Evolutionary conservation across 2,888 invertebrate species (phyloP).

Genomic region (Rhimphoctona megacephalus): DNA sequence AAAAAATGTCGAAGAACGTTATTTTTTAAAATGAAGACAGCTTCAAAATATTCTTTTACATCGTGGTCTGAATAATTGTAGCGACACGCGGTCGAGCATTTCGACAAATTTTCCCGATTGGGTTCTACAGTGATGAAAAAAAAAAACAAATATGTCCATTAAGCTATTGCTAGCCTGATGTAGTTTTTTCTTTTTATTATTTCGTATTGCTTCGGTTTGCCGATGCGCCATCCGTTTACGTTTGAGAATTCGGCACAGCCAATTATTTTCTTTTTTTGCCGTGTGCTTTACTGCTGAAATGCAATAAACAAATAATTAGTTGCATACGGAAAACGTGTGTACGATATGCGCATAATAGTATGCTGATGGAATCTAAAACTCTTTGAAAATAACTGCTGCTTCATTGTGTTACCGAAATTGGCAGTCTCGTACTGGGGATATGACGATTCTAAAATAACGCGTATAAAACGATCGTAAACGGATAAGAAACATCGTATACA

Average conservation of each 20-base stretch:
- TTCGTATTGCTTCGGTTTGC: constrained; percentile 9
- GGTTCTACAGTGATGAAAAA: neutral
- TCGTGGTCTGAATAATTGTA: neutral
- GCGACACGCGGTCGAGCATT: neutral
- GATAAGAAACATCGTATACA: constrained; percentile 38
- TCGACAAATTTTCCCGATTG: neutral
- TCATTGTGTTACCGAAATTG: neutral
- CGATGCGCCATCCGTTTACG: neutral
- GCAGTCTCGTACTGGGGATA: neutral
- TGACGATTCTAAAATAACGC: constrained; percentile 18
- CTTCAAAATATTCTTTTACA: neutral
- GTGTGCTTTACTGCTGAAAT: neutral
- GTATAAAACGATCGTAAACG: constrained; percentile 9
- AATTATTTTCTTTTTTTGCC: no score
- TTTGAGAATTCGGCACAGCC: neutral
- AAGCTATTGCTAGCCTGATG: constrained; percentile 36
- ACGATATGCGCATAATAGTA: neutral
- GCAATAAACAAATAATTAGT: neutral
- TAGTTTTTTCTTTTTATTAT: constrained; percentile 11
- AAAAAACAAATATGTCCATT: neutral
- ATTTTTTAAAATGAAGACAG: neutral
- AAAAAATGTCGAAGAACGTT: neutral
- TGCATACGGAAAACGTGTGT: neutral
- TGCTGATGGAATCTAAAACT: neutral
- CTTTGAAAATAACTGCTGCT: neutral